Evolutionary conservation across 1,140 invertebrate species (phyloP), one percentile per base, ranked within the genome.

Genomic region (Drosophila sulfurigaster): DNA sequence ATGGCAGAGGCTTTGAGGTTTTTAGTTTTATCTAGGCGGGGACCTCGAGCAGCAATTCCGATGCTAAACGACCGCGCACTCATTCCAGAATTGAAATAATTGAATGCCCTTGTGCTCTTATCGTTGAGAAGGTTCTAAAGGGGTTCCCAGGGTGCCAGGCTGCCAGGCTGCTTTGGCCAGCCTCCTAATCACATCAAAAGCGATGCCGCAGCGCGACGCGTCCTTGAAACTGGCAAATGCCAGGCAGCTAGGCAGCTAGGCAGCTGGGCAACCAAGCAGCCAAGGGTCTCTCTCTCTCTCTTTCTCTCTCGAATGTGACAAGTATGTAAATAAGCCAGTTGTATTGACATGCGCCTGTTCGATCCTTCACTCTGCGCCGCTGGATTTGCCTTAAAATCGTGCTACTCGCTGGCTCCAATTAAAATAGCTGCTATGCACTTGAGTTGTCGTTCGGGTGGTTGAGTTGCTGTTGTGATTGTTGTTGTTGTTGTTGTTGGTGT

Each of bases 51-150:
- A 72, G 78, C 75, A 49, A 68, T 73, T 66, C 70, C 68, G 58
- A 75, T 72, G 68, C 73, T 75, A 75, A 75, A 75, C 68, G 73
- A 59, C 60, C 16, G 56, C 81, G 72, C 72, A 79, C 79, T 81
- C 85, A 86, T 86, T 86, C 63, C 58, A 60, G 73, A 69, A 83
- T 83, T 72, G 77, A 81, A 89, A 82, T 89, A 89, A 90, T 89
- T 90, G 88, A 86, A 85, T 77, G 71, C 75, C 64, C 51, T 65
- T 74, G 75, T 45, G 52, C 43, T 83, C 77, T 75, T 64, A 73
- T 77, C 69, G 59, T 45, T 58, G 71, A 11, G 32, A 8, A 7
- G 41, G 41, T 7, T 43, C 41, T 7, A 13, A 13, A 7, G 16
- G 49, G 56, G 64, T 51, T 63, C 54, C 45, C 48, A 70, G 56